Percentiles rank a stretch among this genome's conserved stretches.
Evolutionary conservation across 2,797 vertebrate genomes (phyloP).

Genomic region (Mormyrops boulengeri): DNA sequence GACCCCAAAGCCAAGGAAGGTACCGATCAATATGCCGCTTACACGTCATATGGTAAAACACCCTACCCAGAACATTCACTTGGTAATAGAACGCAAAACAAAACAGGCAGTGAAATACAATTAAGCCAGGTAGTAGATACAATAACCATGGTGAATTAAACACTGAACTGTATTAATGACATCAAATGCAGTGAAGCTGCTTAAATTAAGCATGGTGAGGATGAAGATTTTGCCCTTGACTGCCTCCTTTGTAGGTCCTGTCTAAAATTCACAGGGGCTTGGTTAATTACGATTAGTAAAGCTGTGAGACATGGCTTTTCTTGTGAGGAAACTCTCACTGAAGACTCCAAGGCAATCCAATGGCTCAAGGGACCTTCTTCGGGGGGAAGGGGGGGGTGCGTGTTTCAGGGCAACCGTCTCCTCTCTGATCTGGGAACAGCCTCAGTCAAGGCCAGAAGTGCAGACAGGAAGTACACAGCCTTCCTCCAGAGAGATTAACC

Average conservation of each 20-base stretch:
- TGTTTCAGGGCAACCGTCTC: background rate
- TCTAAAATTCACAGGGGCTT: background rate
- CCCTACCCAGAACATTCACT: background rate
- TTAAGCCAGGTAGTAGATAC: background rate
- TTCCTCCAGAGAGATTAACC: background rate
- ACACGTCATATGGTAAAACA: background rate
- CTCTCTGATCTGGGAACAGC: slow-evolving; percentile 5
- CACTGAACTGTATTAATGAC: background rate
- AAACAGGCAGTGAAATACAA: background rate
- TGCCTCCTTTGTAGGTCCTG: background rate
- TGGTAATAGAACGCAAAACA: background rate
- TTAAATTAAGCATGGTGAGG: background rate
- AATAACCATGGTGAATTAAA: background rate
- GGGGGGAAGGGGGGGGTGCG: background rate
- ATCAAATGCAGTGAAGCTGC: background rate
- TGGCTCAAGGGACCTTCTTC: background rate
- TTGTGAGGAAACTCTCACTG: background rate
- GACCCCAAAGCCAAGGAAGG: background rate
- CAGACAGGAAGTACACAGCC: background rate
- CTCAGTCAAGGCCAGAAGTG: background rate
- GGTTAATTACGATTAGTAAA: background rate
- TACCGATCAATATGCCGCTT: background rate
- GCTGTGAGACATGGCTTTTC: background rate
- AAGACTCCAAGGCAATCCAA: background rate
- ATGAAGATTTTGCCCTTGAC: background rate